Conservation (phyloP, 2,888 invertebrate genomes). For the Heteromyza rotundicornis region DNA sequence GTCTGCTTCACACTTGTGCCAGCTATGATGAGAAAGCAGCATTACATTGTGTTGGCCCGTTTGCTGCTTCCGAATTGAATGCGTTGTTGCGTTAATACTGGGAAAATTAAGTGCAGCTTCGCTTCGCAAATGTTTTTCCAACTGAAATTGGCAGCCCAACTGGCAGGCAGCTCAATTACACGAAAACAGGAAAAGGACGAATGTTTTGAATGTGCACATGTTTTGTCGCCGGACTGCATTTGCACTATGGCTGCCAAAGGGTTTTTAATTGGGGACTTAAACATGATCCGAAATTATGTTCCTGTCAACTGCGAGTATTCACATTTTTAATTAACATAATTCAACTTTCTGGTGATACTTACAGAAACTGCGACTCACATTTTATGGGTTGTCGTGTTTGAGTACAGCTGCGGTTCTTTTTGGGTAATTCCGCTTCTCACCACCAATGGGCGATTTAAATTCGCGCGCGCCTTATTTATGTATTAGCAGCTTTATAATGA, state of each 20-base stretch:
- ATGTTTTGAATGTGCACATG: not conserved
- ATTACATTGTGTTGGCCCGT: not conserved
- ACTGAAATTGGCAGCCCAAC: not conserved
- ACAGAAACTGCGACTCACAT: no score
- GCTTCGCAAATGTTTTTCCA: not conserved
- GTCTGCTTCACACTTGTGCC: not conserved
- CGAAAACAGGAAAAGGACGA: not conserved
- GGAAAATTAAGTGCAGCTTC: not conserved
- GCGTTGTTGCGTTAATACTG: conserved; percentile 2
- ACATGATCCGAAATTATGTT: not conserved
- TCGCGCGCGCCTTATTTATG: no score
- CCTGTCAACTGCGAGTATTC: no score
- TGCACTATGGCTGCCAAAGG: not conserved
- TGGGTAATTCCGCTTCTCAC: no score
- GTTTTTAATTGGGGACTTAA: not conserved
- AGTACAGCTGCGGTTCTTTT: no score
- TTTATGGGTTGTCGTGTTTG: no score
- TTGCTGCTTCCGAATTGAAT: conserved; percentile 2
- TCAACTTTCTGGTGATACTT: no score
- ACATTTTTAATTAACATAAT: no score
- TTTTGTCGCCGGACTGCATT: not conserved
- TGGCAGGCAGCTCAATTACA: not conserved
- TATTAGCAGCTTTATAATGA: no score
- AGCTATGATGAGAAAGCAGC: not conserved
- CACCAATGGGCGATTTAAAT: no score